phyloP scores from a whole-genome alignment of 92 coral and sea anemone genomes.

The Pocillopora grandis region DNA sequence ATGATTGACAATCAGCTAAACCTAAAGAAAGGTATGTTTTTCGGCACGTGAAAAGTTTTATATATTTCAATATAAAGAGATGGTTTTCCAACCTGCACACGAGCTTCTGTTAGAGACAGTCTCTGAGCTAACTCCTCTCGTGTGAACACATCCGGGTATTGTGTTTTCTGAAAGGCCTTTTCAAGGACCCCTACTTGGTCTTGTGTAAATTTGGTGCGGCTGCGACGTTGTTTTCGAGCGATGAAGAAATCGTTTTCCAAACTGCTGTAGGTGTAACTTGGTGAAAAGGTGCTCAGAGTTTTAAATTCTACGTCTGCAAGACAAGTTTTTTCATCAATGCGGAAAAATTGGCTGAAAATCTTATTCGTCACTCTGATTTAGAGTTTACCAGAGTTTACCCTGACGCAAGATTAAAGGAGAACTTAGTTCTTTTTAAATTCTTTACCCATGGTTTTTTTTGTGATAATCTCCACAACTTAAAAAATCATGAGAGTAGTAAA shows the following conservation, averaged over 20 bases:
- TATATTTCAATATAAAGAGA: not conserved
- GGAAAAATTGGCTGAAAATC: too few species aligned
- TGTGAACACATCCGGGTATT: conserved; percentile 98
- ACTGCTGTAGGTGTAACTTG: conserved; percentile 67
- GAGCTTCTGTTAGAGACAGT: conserved; percentile 90
- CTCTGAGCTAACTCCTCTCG: conserved; percentile 96
- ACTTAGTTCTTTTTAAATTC: too few species aligned
- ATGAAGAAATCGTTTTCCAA: conserved; percentile 79
- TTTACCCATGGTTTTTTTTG: too few species aligned
- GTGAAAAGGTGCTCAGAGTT: conserved; percentile 54
- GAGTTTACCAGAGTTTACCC: too few species aligned
- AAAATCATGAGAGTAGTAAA: not conserved
- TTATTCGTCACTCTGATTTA: too few species aligned
- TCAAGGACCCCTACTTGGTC: conserved; percentile 88
- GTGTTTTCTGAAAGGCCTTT: conserved; percentile 95
- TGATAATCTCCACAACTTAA: not conserved
- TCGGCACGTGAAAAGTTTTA: too few species aligned
- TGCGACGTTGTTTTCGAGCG: conserved; percentile 93
- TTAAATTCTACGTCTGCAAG: conserved; percentile 45
- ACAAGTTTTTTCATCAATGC: not conserved
- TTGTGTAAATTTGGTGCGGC: conserved; percentile 88
- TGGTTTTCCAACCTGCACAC: conserved; percentile 77
- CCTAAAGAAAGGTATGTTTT: too few species aligned
- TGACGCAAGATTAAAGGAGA: too few species aligned
- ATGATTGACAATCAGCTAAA: too few species aligned